These are phyloP conservation scores for Drosophila biarmipes DNA, from an alignment of 1,140 invertebrate genomes.

Conservation along the genomic window DNA sequence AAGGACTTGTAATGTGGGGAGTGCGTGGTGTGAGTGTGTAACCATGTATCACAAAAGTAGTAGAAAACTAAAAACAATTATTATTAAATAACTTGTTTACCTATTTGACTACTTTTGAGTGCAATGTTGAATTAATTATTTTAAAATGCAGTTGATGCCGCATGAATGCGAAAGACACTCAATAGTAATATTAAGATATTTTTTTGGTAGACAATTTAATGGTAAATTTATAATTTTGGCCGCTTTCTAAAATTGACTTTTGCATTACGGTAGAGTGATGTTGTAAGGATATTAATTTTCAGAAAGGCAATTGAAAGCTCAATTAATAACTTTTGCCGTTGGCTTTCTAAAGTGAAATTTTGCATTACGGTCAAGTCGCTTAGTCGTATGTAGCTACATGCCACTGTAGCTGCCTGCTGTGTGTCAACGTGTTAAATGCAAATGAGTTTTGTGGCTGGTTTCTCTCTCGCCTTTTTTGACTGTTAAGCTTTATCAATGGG, in stretches of 20 bases:
- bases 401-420: constrained; percentile 33
- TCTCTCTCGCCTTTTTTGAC: constrained; percentile 12
- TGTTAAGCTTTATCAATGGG: constrained; percentile 76
- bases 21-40: background rate
- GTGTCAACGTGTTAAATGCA: constrained; percentile 70
- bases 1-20: background rate
- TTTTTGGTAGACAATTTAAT: no score
- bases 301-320: no score
- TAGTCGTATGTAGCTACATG: constrained; percentile 10
- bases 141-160: no score
- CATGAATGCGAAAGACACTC: no score
- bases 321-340: no score
- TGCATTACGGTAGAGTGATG: background rate
- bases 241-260: background rate
- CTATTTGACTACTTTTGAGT: no score
- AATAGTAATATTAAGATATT: no score
- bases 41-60: background rate
- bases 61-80: no score
- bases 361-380: background rate
- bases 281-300: no score
- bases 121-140: no score
- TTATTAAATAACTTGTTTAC: no score
- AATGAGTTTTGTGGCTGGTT: constrained; percentile 56
- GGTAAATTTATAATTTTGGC: no score
- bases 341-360: background rate